A percentile compares a stretch with the other conserved stretches of the same genome.
Evolutionary conservation across 2,797 vertebrate genomes (phyloP).

Genomic region (Cossypha heuglini): DNA sequence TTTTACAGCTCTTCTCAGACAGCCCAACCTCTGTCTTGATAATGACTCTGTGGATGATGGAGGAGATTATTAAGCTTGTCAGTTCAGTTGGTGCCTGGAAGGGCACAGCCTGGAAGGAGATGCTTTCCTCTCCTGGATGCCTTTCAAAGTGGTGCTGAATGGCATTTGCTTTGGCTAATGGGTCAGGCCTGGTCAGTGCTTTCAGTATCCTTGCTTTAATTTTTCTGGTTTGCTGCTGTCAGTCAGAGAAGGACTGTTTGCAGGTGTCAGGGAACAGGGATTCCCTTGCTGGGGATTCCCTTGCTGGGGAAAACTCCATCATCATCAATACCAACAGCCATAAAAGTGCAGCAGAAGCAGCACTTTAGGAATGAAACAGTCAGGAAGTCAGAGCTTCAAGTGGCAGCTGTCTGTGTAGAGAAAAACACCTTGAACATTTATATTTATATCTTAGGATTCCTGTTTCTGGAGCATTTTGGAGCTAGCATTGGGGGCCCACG

Average conservation of each 20-base stretch:
- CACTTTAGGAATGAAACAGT: neutral
- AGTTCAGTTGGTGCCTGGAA: neutral
- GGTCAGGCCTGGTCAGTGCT: neutral
- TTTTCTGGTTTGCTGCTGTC: neutral
- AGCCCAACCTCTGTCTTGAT: neutral
- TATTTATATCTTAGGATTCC: neutral
- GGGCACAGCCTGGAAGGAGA: accelerated
- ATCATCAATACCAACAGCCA: neutral
- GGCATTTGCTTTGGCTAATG: neutral
- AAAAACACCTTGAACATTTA: accelerated
- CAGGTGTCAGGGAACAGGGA: neutral
- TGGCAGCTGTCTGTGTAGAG: neutral
- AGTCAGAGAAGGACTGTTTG: neutral
- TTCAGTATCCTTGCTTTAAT: neutral
- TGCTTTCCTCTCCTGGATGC: neutral
- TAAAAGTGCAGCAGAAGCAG: neutral
- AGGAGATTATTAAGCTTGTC: neutral
- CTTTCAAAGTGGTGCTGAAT: neutral
- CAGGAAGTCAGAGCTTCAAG: neutral
- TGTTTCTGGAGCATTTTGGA: neutral
- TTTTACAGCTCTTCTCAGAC: neutral
- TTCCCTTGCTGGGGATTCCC: neutral
- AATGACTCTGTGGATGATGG: neutral
- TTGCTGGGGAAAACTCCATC: neutral
- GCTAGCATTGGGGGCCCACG: neutral